Evolutionary conservation across 1,140 invertebrate species (phyloP), one percentile per base, ranked within the genome.

Genomic region (Mycetomoellerius zeteki): DNA sequence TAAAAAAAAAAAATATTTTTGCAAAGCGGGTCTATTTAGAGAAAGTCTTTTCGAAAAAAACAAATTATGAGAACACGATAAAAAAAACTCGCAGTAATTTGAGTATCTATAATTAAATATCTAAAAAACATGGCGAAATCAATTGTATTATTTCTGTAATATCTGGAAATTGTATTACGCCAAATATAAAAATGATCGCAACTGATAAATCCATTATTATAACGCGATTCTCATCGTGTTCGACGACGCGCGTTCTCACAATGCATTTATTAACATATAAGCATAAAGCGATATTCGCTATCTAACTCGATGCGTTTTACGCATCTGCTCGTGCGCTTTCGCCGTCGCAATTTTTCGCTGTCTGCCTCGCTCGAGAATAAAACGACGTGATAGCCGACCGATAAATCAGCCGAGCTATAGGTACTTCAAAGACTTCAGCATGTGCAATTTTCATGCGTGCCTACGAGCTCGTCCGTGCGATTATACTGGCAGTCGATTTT

Each of bases 391-490:
- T 33, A 67, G 62, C 47, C 16, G 16, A 27, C 21, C 16, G 56
- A 6, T 21, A 10, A 78, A 14, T 37, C 7, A 56, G 54, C n/a
- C 62, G 27, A 10, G 56, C 37, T 37, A 37, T 47, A 67, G 62
- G 16, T 21, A 58, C 69, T 73, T 82, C 67, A 82, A 69, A 81
- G 67, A 47, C 67, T 37, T 47, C 19, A 56, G 30, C 58, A 21
- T 50, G n/a, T 43, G 52, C 78, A 81, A 71, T 71, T 71, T 85
- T 56, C 43, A 58, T 62, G 81, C 71, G 54, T 33, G 37, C 37
- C 52, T 60, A 56, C 27, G 52, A 43, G 52, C 56, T n/a, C 30
- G n/a, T 4, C 14, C 12, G 30, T 24, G 21, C 27, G 58, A 75
- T 64, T 77, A 77, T 76, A 52, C 16, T 52, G 60, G 8, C 50